Base-by-base conservation (phyloP, 2,888 invertebrate genomes). In the Nasonia oneida region DNA sequence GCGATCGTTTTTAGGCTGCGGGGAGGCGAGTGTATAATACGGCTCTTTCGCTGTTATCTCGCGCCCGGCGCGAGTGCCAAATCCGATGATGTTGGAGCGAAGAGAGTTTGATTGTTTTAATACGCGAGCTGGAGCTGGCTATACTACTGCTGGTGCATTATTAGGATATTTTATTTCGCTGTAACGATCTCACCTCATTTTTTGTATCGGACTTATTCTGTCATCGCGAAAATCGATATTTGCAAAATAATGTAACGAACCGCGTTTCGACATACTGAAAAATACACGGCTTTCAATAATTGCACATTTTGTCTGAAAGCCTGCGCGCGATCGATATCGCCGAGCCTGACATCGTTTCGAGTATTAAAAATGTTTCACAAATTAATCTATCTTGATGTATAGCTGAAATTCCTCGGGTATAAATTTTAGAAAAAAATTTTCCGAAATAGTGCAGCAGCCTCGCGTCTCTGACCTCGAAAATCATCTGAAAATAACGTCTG, bases 31-130 rank as follows among this genome's bases (percentile, higher is more conserved):
- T 29, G 29, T 12, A 39, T n/a, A 57, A 8, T 6, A 29, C 2
- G 15, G 29, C 71, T 37, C 37, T 29, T 33, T 39, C 29, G 29
- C 18, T 70, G 67, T 76, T 82, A 76, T 82, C 57, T 33, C 73
- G n/a, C 64, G 18, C 64, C n/a, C 37, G 33, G 33, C 10, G 37
- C 14, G 74, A 23, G 74, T 33, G 74, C 74, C 42, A 73, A 81
- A 81, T 81, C 81, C 74, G 81, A 64, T 61, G 10, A 74, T 33
- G 71, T 10, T 47, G 6, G 42, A 71, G 2, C 29, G 76, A 57
- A 57, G 37, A 42, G 39, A 71, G 67, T 77, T 57, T 83, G 83
- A 83, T 83, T 77, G 83, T 83, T 83, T 83, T 83, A 57, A 77
- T 37, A 37, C 71, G 75, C 29, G 29, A 29, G 29, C 29, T 29